Conservation (phyloP, 1,140 invertebrate species). For the Coenobita brevimanus region DNA sequence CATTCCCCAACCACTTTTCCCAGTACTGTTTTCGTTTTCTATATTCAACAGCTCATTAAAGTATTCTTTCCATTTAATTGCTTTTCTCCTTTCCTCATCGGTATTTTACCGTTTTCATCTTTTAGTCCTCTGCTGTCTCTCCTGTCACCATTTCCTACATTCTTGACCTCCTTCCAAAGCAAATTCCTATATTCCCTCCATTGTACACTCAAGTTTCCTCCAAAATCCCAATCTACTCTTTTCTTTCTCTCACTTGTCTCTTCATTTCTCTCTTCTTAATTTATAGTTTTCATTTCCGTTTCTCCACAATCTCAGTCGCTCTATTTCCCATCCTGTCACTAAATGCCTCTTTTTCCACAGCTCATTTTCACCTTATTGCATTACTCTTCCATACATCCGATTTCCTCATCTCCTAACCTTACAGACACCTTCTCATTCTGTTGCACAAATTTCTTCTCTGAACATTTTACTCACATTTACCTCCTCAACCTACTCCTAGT, state of each 20-base stretch:
- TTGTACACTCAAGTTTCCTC: no score
- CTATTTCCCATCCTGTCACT: slow-evolving; percentile 4
- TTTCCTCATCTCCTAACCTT: background rate
- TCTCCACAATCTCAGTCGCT: background rate
- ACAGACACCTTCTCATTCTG: background rate
- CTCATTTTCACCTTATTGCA: slow-evolving; percentile 80
- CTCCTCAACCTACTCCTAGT: no score
- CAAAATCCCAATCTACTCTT: no score
- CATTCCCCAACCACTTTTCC: no score
- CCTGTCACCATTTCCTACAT: slow-evolving; percentile 82
- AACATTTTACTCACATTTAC: no score
- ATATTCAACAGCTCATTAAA: no score
- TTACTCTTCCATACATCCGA: slow-evolving; percentile 77
- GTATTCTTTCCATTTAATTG: no score
- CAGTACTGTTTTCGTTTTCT: no score
- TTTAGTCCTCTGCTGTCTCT: no score
- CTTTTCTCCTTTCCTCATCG: background rate
- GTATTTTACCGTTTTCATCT: background rate
- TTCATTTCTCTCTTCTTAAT: background rate
- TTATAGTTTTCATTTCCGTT: background rate
- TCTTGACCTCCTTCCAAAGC: slow-evolving; percentile 71
- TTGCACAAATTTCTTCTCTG: background rate
- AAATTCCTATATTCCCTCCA: no score
- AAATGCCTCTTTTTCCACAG: background rate
- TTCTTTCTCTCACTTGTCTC: no score